phyloP scores from a whole-genome alignment of 2,797 vertebrate genomes.

The Sylvia borin region DNA sequence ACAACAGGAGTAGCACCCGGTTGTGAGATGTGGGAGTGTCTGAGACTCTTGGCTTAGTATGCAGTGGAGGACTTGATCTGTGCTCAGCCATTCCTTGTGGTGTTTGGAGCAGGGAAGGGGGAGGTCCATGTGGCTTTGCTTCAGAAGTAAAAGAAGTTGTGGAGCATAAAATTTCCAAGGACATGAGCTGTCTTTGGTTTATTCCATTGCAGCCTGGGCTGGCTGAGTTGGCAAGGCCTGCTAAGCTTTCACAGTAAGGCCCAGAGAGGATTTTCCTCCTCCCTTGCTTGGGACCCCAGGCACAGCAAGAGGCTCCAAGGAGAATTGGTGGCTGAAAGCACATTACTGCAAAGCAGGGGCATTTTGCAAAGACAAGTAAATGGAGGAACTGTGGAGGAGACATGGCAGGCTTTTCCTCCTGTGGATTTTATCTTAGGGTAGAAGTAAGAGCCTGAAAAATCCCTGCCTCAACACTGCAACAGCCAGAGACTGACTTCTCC shows the following conservation, averaged over 20 bases:
- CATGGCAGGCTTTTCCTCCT: not conserved
- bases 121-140: constrained; percentile 24
- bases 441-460: not conserved
- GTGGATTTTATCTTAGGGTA: not conserved
- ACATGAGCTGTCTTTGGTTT: not conserved
- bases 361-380: not conserved
- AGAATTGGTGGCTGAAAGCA: not conserved
- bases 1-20: not conserved
- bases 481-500: not conserved
- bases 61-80: not conserved
- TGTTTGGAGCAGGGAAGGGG: not conserved
- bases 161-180: not conserved
- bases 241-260: not conserved
- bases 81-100: constrained; percentile 10
- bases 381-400: not conserved
- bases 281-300: not conserved
- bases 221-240: not conserved
- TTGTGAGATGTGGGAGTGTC: constrained; percentile 22
- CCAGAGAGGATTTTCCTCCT: constrained; percentile 18
- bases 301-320: not conserved
- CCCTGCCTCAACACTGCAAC: not conserved
- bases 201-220: constrained; percentile 18
- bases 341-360: not conserved
- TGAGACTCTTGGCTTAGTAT: constrained; percentile 1
- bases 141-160: constrained; percentile 22